Percentiles rank a stretch among this genome's conserved stretches.
Evolutionary conservation across 64 coral and sea anemone species (phyloP).

Genomic region (Pocillopora damicornis): DNA sequence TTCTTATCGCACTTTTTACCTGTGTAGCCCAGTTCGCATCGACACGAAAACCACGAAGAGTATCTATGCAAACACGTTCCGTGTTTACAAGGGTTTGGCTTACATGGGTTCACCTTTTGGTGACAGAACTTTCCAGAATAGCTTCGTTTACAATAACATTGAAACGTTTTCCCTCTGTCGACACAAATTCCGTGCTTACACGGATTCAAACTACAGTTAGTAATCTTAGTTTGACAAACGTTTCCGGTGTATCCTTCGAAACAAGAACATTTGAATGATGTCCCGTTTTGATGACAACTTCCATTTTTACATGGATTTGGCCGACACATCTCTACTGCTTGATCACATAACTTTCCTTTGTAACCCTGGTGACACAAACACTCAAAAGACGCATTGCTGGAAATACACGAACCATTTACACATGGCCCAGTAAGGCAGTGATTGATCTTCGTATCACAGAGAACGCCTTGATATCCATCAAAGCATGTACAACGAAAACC

Average conservation of each 20-base stretch:
- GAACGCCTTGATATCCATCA: constrained; percentile 44
- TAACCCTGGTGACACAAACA: constrained; percentile 55
- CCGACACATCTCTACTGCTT: constrained; percentile 14
- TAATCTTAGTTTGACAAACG: constrained; percentile 36
- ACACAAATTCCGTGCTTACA: constrained; percentile 61
- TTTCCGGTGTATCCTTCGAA: constrained; percentile 31
- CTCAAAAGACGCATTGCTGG: constrained; percentile 37
- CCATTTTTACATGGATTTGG: constrained; percentile 55
- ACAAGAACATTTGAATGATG: constrained; percentile 35
- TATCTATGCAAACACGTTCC: constrained; percentile 28
- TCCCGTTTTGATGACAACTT: constrained; percentile 35
- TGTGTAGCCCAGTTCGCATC: constrained; percentile 39
- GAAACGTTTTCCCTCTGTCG: neutral
- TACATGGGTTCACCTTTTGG: constrained; percentile 31
- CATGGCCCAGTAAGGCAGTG: constrained; percentile 39
- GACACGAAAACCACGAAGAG: constrained; percentile 43
- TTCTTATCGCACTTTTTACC: constrained; percentile 42
- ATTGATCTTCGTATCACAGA: constrained; percentile 44
- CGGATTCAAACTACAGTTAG: constrained; percentile 44
- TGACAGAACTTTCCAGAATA: constrained; percentile 49
- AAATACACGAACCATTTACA: constrained; percentile 42
- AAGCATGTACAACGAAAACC: constrained; percentile 54
- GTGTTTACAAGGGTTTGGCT: constrained; percentile 52
- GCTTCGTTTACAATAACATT: constrained; percentile 50
- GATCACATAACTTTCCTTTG: constrained; percentile 41